phyloP scores from a whole-genome alignment of 2,113 vertebrate species.

The Corapipo altera region DNA sequence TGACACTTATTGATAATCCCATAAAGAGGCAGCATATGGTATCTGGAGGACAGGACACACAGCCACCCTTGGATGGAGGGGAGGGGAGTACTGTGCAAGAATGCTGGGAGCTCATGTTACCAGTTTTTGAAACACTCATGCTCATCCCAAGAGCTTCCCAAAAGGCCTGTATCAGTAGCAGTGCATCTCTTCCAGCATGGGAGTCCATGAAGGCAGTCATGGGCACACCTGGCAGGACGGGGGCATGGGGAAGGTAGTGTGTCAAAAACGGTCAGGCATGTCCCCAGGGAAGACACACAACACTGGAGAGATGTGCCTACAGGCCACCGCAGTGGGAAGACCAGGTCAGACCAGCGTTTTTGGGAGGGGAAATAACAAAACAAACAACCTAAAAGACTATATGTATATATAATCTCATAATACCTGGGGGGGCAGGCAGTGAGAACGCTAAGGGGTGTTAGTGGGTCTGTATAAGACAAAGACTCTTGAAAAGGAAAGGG shows the following conservation, averaged over 20 bases:
- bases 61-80: not conserved
- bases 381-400: not conserved
- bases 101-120: not conserved
- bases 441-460: not conserved
- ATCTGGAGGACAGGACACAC: not conserved
- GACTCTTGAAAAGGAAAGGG: not conserved
- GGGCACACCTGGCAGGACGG: not conserved
- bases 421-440: constrained; percentile 32
- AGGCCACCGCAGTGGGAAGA: not conserved
- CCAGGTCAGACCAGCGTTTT: not conserved
- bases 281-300: not conserved
- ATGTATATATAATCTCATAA: constrained; percentile 40
- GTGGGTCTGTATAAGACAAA: not conserved
- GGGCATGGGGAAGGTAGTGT: not conserved
- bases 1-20: not conserved
- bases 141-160: not conserved
- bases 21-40: constrained; percentile 1
- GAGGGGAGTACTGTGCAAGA: not conserved
- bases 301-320: not conserved
- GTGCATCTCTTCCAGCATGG: not conserved
- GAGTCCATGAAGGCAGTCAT: not conserved
- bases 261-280: not conserved
- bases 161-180: not conserved
- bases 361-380: not conserved
- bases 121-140: not conserved